These are phyloP conservation scores for Syritta pipiens DNA, from an alignment of 2,888 invertebrate genomes.

Conservation along the genomic window DNA sequence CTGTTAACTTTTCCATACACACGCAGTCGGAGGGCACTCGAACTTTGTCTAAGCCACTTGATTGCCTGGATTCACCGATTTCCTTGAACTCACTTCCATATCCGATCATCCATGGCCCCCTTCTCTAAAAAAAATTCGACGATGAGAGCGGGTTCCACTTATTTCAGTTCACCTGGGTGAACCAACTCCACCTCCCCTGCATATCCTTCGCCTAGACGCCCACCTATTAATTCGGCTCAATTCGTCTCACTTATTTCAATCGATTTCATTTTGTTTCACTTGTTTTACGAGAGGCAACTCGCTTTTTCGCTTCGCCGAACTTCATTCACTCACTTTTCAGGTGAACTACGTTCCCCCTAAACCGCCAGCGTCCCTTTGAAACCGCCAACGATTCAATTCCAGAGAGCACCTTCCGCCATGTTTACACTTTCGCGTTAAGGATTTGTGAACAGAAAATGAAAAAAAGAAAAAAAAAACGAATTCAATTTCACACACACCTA, in stretches of 20 bases:
- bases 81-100: background rate
- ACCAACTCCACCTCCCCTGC: background rate
- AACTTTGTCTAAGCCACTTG: too few species aligned
- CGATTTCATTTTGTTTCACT: conserved; percentile 43
- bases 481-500: background rate
- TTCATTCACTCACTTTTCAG: conserved; percentile 27
- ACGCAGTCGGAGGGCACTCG: too few species aligned
- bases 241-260: conserved; percentile 51
- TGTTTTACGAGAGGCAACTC: conserved; percentile 25
- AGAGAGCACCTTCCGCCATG: background rate
- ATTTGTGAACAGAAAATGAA: too few species aligned
- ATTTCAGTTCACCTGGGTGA: conserved; percentile 10
- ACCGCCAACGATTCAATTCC: background rate
- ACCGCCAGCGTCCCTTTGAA: background rate
- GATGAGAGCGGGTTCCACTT: conserved; percentile 9
- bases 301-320: conserved; percentile 17
- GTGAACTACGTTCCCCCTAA: conserved; percentile 11
- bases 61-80: conserved; percentile 13
- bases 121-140: too few species aligned
- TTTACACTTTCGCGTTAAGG: conserved; percentile 28
- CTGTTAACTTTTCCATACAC: too few species aligned
- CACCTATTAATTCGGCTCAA: conserved; percentile 23
- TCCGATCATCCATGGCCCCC: conserved; percentile 9
- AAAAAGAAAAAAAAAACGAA: background rate
- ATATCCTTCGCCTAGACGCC: background rate